Base-by-base conservation (phyloP, 2,888 invertebrate genomes). In the Cephus runcator region DNA sequence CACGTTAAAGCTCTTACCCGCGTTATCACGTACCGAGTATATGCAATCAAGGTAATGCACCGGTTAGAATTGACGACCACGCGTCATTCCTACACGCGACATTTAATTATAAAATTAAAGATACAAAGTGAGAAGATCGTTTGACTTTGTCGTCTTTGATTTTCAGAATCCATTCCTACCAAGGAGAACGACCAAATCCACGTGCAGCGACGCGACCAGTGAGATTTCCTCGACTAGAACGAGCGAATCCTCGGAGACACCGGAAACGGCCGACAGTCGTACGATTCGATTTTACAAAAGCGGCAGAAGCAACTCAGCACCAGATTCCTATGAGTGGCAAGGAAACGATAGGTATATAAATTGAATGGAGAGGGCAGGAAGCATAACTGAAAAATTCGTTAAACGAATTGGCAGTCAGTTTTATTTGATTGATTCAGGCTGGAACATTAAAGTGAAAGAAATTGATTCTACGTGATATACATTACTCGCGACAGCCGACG, bases 271-370 rank as follows among this genome's bases (percentile, higher is more conserved):
- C 71, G 91, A 92, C 15, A 92, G 91, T 6, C 91, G 93, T 69
- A 87, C 93, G 3, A 92, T 93, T 77, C 92, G 93, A 83, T 94
- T 94, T 83, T 93, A 93, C 76, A 92, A 93, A 73, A 92, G 94
- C 69, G 95, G 95, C 4, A 93, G 96, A 75, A 96, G 96, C 30
- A 95, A 96, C 89, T 96, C 96, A 12, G 96, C 96, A 15, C 96
- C 96, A 0, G 95, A 94, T 71, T 94, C 95, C 31, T 95, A 95
- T 83, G 92, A 93, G 78, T 92, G 92, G 88, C 92, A 89, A 79
- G 79, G 83, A 73, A 87, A 87, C 80, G 90, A 89, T 85, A 88
- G 88, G 90, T 90, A 83, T 76, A 23, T 23, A 23, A 56, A 56
- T 36, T 68, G 69, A 40, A 69, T 78, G 36, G 34, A 56, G 9